Percentiles rank a stretch among this genome's conserved stretches.
Evolutionary conservation across 2,888 invertebrate genomes (phyloP).

Genomic region (Drosophila demipolita): DNA sequence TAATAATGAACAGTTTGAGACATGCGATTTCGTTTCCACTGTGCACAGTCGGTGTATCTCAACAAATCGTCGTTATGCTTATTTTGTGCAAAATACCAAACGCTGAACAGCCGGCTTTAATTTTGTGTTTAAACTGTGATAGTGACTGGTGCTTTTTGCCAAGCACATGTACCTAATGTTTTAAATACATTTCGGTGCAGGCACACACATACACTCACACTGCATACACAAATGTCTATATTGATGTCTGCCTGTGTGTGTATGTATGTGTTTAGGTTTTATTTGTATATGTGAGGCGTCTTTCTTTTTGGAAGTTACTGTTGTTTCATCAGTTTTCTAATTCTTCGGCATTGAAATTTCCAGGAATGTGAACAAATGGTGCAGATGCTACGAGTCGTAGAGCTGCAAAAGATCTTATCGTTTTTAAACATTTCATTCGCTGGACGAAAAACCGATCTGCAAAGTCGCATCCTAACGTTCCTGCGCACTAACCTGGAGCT

Average conservation of each 20-base stretch:
- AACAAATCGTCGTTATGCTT: constrained; percentile 10
- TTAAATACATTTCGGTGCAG: constrained; percentile 32
- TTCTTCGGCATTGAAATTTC: constrained; percentile 23
- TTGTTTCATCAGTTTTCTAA: constrained; percentile 18
- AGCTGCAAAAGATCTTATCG: constrained; percentile 92
- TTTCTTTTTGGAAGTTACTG: constrained; percentile 31
- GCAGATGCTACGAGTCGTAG: constrained; percentile 90
- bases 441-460: constrained; percentile 92
- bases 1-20: constrained; percentile 65
- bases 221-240: constrained; percentile 50
- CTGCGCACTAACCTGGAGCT: constrained; percentile 88
- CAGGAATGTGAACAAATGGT: constrained; percentile 85
- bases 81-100: constrained; percentile 9
- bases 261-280: constrained; percentile 13
- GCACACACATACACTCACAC: constrained; percentile 18
- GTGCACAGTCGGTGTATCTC: constrained; percentile 37
- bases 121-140: neutral
- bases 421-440: constrained; percentile 92
- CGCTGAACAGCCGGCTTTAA: constrained; percentile 9
- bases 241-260: constrained; percentile 25
- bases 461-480: constrained; percentile 90
- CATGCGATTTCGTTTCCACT: constrained; percentile 59
- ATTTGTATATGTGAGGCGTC: constrained; percentile 41
- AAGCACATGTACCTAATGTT: constrained; percentile 31
- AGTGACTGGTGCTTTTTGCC: neutral